Percentiles rank a stretch among this genome's conserved stretches.
Conservation (phyloP, 1,140 invertebrate species). For the Heliothis subflexa region DNA sequence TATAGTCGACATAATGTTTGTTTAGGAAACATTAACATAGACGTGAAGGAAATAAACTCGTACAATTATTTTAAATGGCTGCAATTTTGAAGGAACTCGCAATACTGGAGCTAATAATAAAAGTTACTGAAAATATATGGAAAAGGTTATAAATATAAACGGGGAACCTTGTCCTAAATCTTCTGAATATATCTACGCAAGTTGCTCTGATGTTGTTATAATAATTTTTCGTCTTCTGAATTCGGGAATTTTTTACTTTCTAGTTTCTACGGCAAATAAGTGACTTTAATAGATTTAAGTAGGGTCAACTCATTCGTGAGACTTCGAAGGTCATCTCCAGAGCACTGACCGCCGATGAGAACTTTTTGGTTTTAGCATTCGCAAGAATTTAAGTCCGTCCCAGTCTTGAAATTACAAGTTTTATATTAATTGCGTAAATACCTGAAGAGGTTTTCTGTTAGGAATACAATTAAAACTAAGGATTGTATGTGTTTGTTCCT, state of each 20-base stretch:
- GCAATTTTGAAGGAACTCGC: constrained; percentile 31
- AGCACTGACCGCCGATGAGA: no score
- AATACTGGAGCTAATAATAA: constrained; percentile 25
- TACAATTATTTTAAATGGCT: constrained; percentile 37
- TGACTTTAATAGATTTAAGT: no score
- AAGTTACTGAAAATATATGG: constrained; percentile 24
- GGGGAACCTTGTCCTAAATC: neutral
- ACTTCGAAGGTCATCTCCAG: no score
- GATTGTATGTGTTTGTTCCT: no score
- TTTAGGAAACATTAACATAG: constrained; percentile 43
- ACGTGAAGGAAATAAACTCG: constrained; percentile 39
- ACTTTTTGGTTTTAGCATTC: no score
- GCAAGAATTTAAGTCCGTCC: no score
- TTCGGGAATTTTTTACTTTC: neutral
- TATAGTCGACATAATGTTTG: constrained; percentile 41
- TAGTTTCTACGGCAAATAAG: no score
- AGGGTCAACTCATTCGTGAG: no score
- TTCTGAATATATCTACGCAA: neutral
- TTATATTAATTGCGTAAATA: no score
- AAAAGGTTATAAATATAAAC: constrained; percentile 8
- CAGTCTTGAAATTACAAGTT: no score
- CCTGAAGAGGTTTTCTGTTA: no score
- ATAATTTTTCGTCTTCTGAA: neutral
- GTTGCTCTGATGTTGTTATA: neutral
- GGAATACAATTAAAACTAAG: no score